Conservation (phyloP, 2,797 vertebrate genomes). For the Danio tinwini region DNA sequence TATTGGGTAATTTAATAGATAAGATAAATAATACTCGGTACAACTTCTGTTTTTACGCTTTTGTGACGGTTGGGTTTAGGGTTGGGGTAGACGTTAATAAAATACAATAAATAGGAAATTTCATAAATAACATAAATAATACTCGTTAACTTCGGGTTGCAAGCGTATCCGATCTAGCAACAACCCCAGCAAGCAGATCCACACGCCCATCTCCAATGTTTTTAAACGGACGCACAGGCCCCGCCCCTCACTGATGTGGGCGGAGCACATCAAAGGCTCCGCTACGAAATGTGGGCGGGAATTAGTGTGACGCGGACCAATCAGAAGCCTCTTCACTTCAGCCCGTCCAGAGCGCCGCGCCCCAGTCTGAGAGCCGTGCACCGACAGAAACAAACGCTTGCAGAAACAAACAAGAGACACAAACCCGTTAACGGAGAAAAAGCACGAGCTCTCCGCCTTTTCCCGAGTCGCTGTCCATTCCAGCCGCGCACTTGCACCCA, state of each 20-base stretch:
- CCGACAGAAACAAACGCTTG: constrained; percentile 32
- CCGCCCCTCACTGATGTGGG: not conserved
- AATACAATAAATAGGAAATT: too few relatives aligned
- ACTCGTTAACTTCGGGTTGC: too few relatives aligned
- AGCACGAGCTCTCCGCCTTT: not conserved
- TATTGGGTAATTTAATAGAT: too few relatives aligned
- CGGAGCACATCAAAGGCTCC: not conserved
- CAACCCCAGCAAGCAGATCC: too few relatives aligned
- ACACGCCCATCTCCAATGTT: not conserved
- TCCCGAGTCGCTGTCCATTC: not conserved
- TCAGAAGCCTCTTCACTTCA: constrained; percentile 6
- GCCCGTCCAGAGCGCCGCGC: constrained; percentile 30
- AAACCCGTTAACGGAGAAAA: not conserved
- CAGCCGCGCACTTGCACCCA: not conserved
- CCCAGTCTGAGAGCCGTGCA: constrained; percentile 34
- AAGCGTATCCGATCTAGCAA: too few relatives aligned
- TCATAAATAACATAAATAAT: too few relatives aligned
- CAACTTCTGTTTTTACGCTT: too few relatives aligned
- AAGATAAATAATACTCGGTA: too few relatives aligned
- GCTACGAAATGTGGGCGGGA: not conserved
- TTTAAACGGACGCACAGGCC: not conserved
- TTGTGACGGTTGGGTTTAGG: too few relatives aligned
- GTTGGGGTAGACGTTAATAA: too few relatives aligned
- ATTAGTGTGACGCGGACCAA: not conserved
- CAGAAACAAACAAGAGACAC: constrained; percentile 9